phyloP scores from a whole-genome alignment of 2,113 vertebrate genomes.

The Pseudorasbora parva region DNA sequence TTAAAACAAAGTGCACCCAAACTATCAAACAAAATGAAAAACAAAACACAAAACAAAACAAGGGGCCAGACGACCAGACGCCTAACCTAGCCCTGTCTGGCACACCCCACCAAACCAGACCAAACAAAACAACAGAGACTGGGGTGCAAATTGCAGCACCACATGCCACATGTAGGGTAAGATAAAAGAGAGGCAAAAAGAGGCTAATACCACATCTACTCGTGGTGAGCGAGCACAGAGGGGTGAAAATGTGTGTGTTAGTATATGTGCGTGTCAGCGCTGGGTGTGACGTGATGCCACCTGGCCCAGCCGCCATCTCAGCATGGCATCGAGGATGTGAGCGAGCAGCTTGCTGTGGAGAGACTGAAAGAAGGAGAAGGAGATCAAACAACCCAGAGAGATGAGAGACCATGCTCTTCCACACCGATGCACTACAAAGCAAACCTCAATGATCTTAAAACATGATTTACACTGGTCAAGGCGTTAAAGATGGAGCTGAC shows the following conservation, averaged over 20 bases:
- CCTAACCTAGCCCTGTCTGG: not conserved
- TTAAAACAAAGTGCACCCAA: too few relatives aligned
- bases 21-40: not conserved
- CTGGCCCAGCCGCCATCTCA: slow-evolving; percentile 13
- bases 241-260: slow-evolving; percentile 17
- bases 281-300: slow-evolving; percentile 19
- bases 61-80: not conserved
- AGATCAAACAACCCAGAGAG: slow-evolving; percentile 2
- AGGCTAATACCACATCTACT: not conserved
- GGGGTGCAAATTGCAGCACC: not conserved
- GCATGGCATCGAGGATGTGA: slow-evolving; percentile 12
- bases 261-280: not conserved
- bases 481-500: slow-evolving; percentile 13
- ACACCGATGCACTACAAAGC: slow-evolving; percentile 42
- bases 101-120: not conserved
- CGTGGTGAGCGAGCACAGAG: not conserved
- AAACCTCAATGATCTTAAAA: slow-evolving; percentile 24
- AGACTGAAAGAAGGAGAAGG: not conserved
- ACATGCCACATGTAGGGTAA: not conserved
- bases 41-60: not conserved
- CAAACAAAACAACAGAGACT: slow-evolving; percentile 5
- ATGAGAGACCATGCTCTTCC: slow-evolving; percentile 45
- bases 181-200: not conserved
- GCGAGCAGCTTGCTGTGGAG: not conserved
- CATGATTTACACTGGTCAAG: not conserved